phyloP scores from a whole-genome alignment of 2,888 invertebrate genomes.

The Rutpela maculata region DNA sequence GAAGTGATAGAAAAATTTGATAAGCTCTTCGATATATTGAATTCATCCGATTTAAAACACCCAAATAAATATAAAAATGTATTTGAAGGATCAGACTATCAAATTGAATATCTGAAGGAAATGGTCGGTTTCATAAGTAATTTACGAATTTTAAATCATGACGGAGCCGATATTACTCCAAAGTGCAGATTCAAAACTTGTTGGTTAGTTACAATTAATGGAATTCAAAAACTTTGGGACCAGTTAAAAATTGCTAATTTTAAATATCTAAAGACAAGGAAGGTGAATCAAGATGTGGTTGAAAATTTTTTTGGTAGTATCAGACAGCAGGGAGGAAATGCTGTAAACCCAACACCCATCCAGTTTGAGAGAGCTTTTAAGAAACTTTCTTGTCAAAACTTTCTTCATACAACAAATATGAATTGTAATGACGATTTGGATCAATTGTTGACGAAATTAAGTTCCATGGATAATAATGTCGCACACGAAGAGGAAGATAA shows the following conservation, averaged over 20 bases:
- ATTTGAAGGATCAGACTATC: conserved; percentile 42
- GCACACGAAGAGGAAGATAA: neutral
- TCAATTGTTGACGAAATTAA: conserved; percentile 20
- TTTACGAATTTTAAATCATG: too few species aligned
- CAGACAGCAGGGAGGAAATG: too few species aligned
- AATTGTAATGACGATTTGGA: conserved; percentile 45
- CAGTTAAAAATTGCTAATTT: conserved; percentile 36
- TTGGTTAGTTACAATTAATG: conserved; percentile 51
- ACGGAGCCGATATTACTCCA: conserved; percentile 47
- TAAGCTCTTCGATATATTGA: conserved; percentile 47
- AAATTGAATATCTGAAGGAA: conserved; percentile 48
- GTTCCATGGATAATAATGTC: conserved; percentile 4
- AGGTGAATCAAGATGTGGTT: conserved; percentile 51
- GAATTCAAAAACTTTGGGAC: conserved; percentile 46
- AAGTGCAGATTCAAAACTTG: conserved; percentile 45
- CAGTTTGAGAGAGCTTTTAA: too few species aligned
- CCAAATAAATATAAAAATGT: conserved; percentile 37
- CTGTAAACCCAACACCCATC: too few species aligned
- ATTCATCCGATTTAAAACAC: conserved; percentile 43
- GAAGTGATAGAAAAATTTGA: conserved; percentile 43
- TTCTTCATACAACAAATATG: conserved; percentile 42
- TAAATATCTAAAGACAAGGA: conserved; percentile 46
- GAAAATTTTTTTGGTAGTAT: too few species aligned
- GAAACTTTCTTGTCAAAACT: conserved; percentile 47
- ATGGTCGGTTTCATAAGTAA: conserved; percentile 42